Conservation (phyloP, 1,140 invertebrate species). For the Chlorops oryzae region DNA sequence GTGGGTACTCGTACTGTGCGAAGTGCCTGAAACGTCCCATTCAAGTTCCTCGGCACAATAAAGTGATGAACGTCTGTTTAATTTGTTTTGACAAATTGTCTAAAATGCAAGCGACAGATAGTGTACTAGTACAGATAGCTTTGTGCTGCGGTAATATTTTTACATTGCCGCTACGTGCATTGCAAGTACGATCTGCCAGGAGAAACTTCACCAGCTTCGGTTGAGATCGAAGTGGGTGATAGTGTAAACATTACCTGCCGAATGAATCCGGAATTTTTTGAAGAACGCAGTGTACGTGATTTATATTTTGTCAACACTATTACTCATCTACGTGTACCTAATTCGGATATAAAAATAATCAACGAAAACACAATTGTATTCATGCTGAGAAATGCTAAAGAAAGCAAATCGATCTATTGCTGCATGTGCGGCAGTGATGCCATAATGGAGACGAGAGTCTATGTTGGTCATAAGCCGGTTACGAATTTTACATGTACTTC, state of each 20-base stretch:
- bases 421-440: slow-evolving; percentile 11
- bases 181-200: slow-evolving; percentile 5
- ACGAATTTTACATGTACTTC: slow-evolving; percentile 7
- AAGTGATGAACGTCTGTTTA: slow-evolving; percentile 31
- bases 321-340: not conserved
- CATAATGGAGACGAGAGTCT: slow-evolving; percentile 10
- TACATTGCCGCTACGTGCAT: no score
- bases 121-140: slow-evolving; percentile 21
- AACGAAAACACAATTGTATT: slow-evolving; percentile 10
- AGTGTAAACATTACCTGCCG: slow-evolving; percentile 13
- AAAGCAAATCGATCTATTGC: slow-evolving; percentile 4
- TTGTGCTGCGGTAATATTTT: not conserved
- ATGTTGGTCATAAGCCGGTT: slow-evolving; percentile 8
- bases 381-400: slow-evolving; percentile 9
- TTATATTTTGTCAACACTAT: slow-evolving; percentile 8
- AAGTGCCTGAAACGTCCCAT: slow-evolving; percentile 55
- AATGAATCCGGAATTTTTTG: slow-evolving; percentile 12
- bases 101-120: slow-evolving; percentile 27
- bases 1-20: slow-evolving; percentile 58
- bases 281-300: slow-evolving; percentile 1
- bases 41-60: slow-evolving; percentile 42
- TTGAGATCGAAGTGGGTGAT: slow-evolving; percentile 9
- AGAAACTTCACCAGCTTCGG: slow-evolving; percentile 2
- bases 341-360: not conserved
- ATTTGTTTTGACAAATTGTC: slow-evolving; percentile 33